A percentile compares a stretch with the other conserved stretches of the same genome.
Evolutionary conservation across 2,888 invertebrate genomes (phyloP).

Genomic region (Campoplex nolae): DNA sequence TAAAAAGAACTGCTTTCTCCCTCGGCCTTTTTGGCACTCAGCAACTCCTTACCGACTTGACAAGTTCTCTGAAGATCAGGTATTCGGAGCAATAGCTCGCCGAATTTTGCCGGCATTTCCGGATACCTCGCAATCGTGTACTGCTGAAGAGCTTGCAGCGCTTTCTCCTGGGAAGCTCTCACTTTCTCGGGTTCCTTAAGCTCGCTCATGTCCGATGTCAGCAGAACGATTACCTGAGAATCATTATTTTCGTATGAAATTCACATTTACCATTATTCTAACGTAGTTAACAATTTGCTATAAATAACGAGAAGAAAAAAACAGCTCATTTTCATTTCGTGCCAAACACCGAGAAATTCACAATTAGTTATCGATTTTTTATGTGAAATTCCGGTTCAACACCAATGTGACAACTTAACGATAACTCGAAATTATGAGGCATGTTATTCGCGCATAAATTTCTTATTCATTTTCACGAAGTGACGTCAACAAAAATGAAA

Average conservation of each 20-base stretch:
- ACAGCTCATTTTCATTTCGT: too few relatives aligned
- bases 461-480: too few relatives aligned
- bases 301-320: background rate
- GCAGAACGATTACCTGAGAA: slow-evolving; percentile 81
- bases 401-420: background rate
- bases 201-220: slow-evolving; percentile 93
- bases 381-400: background rate
- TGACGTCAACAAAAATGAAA: too few relatives aligned
- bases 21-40: slow-evolving; percentile 93
- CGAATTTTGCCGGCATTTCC: slow-evolving; percentile 97
- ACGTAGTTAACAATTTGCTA: background rate
- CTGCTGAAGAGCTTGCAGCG: slow-evolving; percentile 95
- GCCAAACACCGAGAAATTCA: too few relatives aligned
- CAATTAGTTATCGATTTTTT: too few relatives aligned
- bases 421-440: too few relatives aligned
- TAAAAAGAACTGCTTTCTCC: slow-evolving; percentile 95
- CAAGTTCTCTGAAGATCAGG: slow-evolving; percentile 98
- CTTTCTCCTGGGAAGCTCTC: slow-evolving; percentile 96
- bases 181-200: slow-evolving; percentile 97
- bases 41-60: slow-evolving; percentile 97
- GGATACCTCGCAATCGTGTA: slow-evolving; percentile 97
- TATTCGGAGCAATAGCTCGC: slow-evolving; percentile 95
- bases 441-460: too few relatives aligned
- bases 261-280: background rate
- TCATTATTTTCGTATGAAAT: background rate